Evolutionary conservation across 2,888 invertebrate species (phyloP), one percentile per base, ranked within the genome.

Genomic region (Aquatica leii): DNA sequence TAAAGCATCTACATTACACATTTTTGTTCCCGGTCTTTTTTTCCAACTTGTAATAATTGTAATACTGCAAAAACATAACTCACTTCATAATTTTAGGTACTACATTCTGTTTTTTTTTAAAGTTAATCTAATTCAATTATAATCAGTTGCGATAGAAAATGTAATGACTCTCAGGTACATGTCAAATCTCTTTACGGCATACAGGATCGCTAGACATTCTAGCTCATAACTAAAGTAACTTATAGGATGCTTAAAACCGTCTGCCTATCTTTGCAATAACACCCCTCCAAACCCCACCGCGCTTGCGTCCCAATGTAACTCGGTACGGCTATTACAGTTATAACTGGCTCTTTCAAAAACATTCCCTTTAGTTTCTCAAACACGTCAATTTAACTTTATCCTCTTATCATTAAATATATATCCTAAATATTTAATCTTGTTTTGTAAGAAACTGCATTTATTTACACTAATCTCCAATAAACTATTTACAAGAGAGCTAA

Each of bases 221-320:
- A 77, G 24, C 48, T 77, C 75, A 54, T 73, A 78, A 54, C 76
- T 76, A 68, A 75, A 77, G 61, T 73, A 76, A 43, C 74, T 74
- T 0, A 35, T 77, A n/a, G n/a, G n/a, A n/a, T n/a, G 73, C 8
- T 75, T 66, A 31, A 67, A 63, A 2, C 40, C 53, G 62, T 72
- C 70, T 0, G 37, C 9, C 49, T 76, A 73, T 35, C 57, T 68
- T 59, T 78, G 77, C 24, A 78, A 11, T 14, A 78, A 57, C 2
- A 77, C 69, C 0, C 73, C 72, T 0, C 75, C 77, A 51, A 70
- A 77, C 0, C 77, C 76, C 0, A 59, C 4, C 0, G 71, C 46
- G 49, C 75, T 75, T 0, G 74, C 77, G 60, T 78, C 76, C 9
- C 74, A 75, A 49, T 78, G 76, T 17, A 77, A 51, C 55, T 78